These are phyloP conservation scores for Stramonita haemastoma DNA, from an alignment of 2,888 invertebrate genomes.

Conservation along the genomic window DNA sequence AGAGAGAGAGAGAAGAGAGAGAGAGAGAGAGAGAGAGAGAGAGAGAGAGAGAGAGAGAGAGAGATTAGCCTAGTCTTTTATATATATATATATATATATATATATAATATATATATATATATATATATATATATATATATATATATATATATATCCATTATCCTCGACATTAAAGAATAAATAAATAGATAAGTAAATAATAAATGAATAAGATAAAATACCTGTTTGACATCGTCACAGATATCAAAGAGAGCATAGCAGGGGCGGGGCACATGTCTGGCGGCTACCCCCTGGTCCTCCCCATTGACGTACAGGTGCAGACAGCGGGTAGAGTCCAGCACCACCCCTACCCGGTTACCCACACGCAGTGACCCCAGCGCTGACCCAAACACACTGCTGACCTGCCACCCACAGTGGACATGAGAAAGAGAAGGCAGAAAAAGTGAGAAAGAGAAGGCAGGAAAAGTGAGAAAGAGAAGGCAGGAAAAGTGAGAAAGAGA, in stretches of 20 bases:
- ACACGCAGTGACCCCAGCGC: not conserved
- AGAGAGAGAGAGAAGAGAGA: not conserved
- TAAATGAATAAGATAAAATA: not conserved
- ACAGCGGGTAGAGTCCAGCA: not conserved
- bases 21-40: not conserved
- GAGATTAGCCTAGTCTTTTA: too few relatives aligned
- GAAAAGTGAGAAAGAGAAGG: too few relatives aligned
- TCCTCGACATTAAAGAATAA: too few relatives aligned
- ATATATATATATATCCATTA: too few relatives aligned
- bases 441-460: too few relatives aligned
- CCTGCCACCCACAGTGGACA: too few relatives aligned
- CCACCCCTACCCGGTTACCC: conserved; percentile 18
- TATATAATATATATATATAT: too few relatives aligned
- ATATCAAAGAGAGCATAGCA: conserved; percentile 14
- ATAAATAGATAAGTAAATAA: too few relatives aligned
- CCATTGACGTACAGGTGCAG: conserved; percentile 27
- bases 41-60: not conserved
- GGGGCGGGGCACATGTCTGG: not conserved
- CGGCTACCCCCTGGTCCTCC: conserved; percentile 1
- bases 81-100: too few relatives aligned
- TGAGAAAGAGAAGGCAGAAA: too few relatives aligned
- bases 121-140: too few relatives aligned
- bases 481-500: too few relatives aligned
- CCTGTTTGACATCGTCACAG: not conserved
- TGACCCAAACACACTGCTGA: not conserved